A percentile compares a stretch with the other conserved stretches of the same genome.
phyloP scores from a whole-genome alignment of 2,113 vertebrate genomes.

The Miniopterus natalensis region DNA sequence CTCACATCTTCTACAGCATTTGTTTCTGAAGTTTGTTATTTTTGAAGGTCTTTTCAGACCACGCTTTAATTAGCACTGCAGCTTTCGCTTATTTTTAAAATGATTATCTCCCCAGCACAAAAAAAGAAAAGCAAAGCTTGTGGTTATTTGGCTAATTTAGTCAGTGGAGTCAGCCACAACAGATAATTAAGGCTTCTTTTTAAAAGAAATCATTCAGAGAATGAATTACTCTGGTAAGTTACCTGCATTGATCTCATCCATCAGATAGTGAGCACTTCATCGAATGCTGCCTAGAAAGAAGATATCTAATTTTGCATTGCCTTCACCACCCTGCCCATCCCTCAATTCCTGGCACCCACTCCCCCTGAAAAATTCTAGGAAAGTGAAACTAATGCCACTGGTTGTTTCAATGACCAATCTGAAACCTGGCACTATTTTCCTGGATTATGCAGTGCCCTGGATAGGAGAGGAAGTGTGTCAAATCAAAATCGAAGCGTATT shows the following conservation, averaged over 20 bases:
- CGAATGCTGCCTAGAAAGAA: neutral
- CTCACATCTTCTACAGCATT: slow-evolving; percentile 32
- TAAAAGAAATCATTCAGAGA: slow-evolving; percentile 43
- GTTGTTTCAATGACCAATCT: neutral
- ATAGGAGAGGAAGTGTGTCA: neutral
- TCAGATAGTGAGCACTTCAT: neutral
- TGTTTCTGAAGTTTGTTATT: slow-evolving; percentile 53
- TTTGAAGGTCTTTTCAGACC: slow-evolving; percentile 60
- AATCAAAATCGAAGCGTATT: neutral
- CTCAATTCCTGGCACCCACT: neutral
- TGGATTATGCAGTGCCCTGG: neutral
- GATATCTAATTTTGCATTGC: neutral
- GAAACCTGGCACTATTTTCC: neutral
- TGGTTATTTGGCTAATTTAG: slow-evolving; percentile 69
- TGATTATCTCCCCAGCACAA: slow-evolving; percentile 38
- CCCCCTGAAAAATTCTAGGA: neutral
- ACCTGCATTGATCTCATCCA: neutral
- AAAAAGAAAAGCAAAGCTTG: slow-evolving; percentile 52
- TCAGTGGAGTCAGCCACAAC: slow-evolving; percentile 2
- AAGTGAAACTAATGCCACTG: neutral
- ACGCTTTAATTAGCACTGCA: slow-evolving; percentile 60
- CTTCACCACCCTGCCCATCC: neutral
- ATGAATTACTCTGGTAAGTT: slow-evolving; percentile 18
- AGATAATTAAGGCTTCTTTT: slow-evolving; percentile 61
- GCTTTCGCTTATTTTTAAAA: slow-evolving; percentile 67